Conservation (phyloP, 2,888 invertebrate species). For the Prenolepis imparis region DNA sequence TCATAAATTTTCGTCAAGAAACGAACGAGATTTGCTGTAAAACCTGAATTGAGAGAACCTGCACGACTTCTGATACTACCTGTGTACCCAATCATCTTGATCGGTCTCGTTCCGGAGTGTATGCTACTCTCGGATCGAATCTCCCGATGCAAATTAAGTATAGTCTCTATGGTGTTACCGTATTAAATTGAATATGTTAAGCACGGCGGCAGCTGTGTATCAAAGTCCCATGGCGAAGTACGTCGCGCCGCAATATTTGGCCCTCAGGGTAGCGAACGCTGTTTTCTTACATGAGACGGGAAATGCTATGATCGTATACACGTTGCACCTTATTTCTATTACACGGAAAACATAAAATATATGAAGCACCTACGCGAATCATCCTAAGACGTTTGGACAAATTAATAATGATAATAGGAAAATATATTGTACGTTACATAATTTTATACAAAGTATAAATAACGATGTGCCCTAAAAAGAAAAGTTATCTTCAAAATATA, state of each 20-base stretch:
- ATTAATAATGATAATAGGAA: conserved; percentile 1
- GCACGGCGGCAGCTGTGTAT: conserved; percentile 55
- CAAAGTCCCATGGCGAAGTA: conserved; percentile 56
- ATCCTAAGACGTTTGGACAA: not conserved
- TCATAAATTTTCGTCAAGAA: not conserved
- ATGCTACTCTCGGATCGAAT: conserved; percentile 49
- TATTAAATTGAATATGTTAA: conserved; percentile 59
- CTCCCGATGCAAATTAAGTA: conserved; percentile 57
- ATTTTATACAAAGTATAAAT: not conserved
- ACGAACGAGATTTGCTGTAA: not conserved
- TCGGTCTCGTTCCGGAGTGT: conserved; percentile 25
- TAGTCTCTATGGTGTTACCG: conserved; percentile 52
- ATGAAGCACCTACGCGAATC: not conserved
- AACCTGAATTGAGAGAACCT: not conserved
- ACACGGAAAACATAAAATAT: conserved; percentile 39
- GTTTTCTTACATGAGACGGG: conserved; percentile 51
- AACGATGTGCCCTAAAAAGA: not conserved
- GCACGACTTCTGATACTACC: conserved; percentile 9
- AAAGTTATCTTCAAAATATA: not conserved
- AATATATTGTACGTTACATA: not conserved
- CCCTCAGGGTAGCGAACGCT: conserved; percentile 50
- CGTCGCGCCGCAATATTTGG: conserved; percentile 48
- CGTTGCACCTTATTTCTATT: conserved; percentile 49
- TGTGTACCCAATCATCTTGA: conserved; percentile 35
- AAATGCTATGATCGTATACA: conserved; percentile 38